Percentiles rank a stretch among this genome's conserved stretches.
phyloP scores from a whole-genome alignment of 2,113 vertebrate species.

The Erythrocercus mccallii region DNA sequence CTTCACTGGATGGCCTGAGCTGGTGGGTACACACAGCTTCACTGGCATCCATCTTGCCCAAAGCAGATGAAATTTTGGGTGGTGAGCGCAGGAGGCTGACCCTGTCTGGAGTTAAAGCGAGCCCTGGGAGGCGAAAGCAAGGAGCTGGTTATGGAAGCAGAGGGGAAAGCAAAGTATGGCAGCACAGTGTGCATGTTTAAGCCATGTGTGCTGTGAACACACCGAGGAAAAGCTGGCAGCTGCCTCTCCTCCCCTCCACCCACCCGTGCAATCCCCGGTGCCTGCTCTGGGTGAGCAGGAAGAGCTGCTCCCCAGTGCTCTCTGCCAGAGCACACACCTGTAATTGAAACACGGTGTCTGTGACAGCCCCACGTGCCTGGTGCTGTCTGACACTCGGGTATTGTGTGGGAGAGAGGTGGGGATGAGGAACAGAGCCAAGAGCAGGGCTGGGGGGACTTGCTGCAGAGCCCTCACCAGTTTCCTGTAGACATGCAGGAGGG shows the following conservation, averaged over 20 bases:
- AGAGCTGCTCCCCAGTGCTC: not conserved
- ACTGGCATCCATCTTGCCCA: not conserved
- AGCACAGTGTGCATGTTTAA: not conserved
- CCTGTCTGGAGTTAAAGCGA: not conserved
- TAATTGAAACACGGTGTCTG: fast-evolving
- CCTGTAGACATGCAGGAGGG: not conserved
- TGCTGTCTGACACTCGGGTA: not conserved
- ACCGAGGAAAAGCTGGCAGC: fast-evolving
- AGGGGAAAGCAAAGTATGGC: not conserved
- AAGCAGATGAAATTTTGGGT: not conserved
- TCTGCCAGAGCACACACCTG: not conserved
- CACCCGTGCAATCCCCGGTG: fast-evolving
- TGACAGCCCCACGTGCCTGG: not conserved
- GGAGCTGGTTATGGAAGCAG: fast-evolving
- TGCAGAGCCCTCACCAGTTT: fast-evolving
- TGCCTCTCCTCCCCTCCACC: not conserved
- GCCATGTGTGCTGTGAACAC: not conserved
- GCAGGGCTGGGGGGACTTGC: not conserved
- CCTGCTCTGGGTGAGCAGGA: not conserved
- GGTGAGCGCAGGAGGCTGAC: not conserved
- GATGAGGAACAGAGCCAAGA: not conserved
- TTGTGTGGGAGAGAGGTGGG: not conserved
- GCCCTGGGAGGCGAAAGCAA: not conserved
- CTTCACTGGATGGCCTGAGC: not conserved
- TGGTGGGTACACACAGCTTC: not conserved